These are phyloP conservation scores for Strigamia crassipes DNA, from an alignment of 2,888 invertebrate genomes.

Conservation along the genomic window DNA sequence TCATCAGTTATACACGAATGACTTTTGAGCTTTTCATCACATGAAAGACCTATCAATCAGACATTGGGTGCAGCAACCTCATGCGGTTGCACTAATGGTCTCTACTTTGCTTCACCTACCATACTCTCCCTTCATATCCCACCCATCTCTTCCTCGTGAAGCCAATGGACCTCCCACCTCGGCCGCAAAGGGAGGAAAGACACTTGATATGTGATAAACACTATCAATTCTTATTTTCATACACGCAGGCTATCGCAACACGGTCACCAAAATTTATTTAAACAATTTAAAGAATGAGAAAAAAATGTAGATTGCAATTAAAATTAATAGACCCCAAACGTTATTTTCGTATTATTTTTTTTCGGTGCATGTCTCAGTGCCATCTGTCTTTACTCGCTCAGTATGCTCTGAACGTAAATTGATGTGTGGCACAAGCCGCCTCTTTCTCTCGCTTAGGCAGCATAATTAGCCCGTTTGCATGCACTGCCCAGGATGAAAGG, in stretches of 20 bases:
- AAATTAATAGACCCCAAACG: background rate
- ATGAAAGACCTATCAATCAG: conserved; percentile 36
- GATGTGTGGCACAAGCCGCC: conserved; percentile 33
- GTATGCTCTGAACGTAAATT: conserved; percentile 37
- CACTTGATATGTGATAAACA: background rate
- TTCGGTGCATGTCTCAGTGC: background rate
- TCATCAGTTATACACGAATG: conserved; percentile 40
- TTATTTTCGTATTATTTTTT: conserved; percentile 20
- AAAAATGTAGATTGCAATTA: background rate
- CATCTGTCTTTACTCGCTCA: conserved; percentile 32
- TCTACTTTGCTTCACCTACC: conserved; percentile 20
- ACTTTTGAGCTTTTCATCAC: conserved; percentile 37
- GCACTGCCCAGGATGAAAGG: conserved; percentile 32
- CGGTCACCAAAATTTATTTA: background rate
- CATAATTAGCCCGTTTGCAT: conserved; percentile 39
- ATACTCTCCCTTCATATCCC: conserved; percentile 19
- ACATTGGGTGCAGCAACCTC: conserved; percentile 31
- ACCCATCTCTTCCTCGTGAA: conserved; percentile 14
- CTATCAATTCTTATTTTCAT: background rate
- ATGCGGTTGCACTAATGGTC: conserved; percentile 38
- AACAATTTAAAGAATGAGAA: background rate
- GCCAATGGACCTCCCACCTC: background rate
- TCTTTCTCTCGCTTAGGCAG: conserved; percentile 25
- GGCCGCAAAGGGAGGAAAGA: conserved; percentile 34
- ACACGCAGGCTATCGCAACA: background rate